Evolutionary conservation across 2,888 invertebrate species (phyloP).

Genomic region (Microchrysa polita): DNA sequence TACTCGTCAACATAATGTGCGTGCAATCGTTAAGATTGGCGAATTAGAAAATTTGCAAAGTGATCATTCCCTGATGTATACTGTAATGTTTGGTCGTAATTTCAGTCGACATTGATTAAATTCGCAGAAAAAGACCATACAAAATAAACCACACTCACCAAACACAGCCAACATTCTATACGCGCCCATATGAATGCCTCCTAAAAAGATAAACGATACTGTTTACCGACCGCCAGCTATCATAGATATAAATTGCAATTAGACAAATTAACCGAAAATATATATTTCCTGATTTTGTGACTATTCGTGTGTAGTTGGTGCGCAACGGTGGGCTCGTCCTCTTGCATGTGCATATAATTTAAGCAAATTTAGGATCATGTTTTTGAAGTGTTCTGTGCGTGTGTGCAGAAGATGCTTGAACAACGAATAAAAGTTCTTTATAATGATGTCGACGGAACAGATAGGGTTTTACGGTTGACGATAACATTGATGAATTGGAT

Average conservation of each 20-base stretch:
- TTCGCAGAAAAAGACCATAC: too few species aligned
- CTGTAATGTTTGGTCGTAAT: conserved; percentile 32
- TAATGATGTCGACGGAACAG: too few species aligned
- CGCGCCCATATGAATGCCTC: background rate
- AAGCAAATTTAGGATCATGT: too few species aligned
- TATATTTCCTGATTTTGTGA: conserved; percentile 12
- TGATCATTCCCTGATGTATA: conserved; percentile 30
- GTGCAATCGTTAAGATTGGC: conserved; percentile 30
- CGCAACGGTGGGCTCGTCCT: too few species aligned
- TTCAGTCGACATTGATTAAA: conserved; percentile 42
- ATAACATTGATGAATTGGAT: too few species aligned
- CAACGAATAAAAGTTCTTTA: too few species aligned
- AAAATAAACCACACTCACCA: too few species aligned
- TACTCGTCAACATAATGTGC: background rate
- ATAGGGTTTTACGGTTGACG: too few species aligned
- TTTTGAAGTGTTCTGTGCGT: too few species aligned
- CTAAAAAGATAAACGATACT: conserved; percentile 33
- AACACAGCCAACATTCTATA: conserved; percentile 34
- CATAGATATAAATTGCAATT: conserved; percentile 35
- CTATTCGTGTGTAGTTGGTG: background rate
- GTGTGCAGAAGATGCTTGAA: too few species aligned
- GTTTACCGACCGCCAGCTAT: conserved; percentile 15
- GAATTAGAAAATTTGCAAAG: conserved; percentile 31
- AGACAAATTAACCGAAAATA: conserved; percentile 36
- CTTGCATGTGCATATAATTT: too few species aligned